phyloP scores from a whole-genome alignment of 2,113 vertebrate genomes.

The Oreamnos americanus region DNA sequence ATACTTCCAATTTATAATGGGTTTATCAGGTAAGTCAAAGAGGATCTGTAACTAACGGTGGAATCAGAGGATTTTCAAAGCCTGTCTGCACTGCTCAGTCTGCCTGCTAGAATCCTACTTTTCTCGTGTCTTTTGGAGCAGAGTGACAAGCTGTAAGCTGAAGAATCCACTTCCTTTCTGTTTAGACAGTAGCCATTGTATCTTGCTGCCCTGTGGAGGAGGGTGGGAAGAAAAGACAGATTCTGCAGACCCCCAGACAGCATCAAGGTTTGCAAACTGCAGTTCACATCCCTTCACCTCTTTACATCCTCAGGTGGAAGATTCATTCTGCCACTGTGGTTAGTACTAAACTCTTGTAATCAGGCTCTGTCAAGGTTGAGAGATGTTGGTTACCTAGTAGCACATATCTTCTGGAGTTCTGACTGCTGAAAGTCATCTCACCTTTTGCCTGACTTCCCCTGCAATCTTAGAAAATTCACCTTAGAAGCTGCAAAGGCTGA shows the following conservation, averaged over 20 bases:
- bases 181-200: not conserved
- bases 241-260: not conserved
- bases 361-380: not conserved
- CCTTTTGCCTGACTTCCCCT: not conserved
- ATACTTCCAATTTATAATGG: not conserved
- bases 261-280: not conserved
- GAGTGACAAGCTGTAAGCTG: not conserved
- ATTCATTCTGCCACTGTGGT: not conserved
- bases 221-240: not conserved
- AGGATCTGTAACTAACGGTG: not conserved
- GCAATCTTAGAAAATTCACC: constrained; percentile 10
- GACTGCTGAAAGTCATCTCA: not conserved
- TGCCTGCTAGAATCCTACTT: not conserved
- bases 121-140: not conserved
- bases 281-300: not conserved
- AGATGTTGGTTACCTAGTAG: constrained; percentile 8
- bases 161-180: not conserved
- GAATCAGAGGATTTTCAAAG: not conserved
- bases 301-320: not conserved
- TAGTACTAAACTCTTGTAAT: constrained; percentile 28
- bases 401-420: constrained; percentile 24
- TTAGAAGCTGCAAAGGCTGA: not conserved
- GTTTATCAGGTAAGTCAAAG: not conserved
- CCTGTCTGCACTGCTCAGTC: not conserved
- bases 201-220: not conserved